These are phyloP conservation scores for Rhombomys opimus DNA, from an alignment of 2,113 vertebrate species.

Conservation along the genomic window DNA sequence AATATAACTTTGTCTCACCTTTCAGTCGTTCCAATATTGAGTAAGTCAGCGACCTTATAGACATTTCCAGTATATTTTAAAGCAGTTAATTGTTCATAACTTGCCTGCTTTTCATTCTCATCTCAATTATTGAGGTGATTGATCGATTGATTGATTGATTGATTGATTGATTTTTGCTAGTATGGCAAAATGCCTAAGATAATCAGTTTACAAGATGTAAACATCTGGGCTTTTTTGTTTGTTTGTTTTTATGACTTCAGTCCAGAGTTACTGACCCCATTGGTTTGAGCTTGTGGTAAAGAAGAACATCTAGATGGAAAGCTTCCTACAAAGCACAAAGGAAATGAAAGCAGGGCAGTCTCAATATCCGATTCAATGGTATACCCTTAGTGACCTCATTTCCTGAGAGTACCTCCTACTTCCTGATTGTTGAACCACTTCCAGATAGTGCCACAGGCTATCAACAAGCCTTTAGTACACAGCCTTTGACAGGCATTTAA, in stretches of 20 bases:
- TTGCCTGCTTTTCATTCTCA: not conserved
- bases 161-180: too few species aligned
- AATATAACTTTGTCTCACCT: too few species aligned
- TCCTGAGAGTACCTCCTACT: not conserved
- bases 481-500: not conserved
- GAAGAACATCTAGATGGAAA: not conserved
- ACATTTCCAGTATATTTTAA: conserved; percentile 30
- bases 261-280: not conserved
- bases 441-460: not conserved
- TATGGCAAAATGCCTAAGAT: not conserved
- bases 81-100: conserved; percentile 6
- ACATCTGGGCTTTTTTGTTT: too few species aligned
- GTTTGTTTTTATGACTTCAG: not conserved
- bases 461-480: not conserved
- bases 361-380: not conserved
- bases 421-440: not conserved
- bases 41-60: not conserved
- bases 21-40: too few species aligned
- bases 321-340: not conserved
- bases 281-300: not conserved
- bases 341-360: not conserved
- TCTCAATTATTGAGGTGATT: too few species aligned
- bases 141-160: too few species aligned
- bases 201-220: not conserved
- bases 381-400: not conserved